Percentiles rank a stretch among this genome's conserved stretches.
Evolutionary conservation across 2,797 vertebrate species (phyloP).

Genomic region (Pseudocheirus occidentalis): DNA sequence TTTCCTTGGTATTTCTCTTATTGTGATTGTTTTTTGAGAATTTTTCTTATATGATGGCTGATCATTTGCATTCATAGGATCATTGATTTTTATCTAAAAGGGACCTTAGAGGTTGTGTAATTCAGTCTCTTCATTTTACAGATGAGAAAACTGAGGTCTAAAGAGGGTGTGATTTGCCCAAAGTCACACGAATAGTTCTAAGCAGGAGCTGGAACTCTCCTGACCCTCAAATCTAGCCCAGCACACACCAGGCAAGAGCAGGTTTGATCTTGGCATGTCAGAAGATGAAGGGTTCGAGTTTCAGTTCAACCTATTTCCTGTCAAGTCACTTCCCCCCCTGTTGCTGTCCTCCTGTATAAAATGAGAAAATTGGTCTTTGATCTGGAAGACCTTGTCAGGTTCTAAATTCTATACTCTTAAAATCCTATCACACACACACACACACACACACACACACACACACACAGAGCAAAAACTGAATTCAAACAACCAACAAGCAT

Average conservation of each 20-base stretch:
- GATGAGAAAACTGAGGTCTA: neutral
- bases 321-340: neutral
- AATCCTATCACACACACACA: neutral
- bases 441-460: neutral
- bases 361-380: neutral
- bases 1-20: neutral
- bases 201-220: neutral
- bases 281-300: neutral
- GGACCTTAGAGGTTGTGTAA: neutral
- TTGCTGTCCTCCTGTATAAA: neutral
- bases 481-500: neutral
- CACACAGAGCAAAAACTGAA: neutral
- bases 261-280: neutral
- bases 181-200: neutral
- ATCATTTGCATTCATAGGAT: neutral
- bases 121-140: neutral
- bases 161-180: neutral
- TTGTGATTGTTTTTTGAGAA: neutral
- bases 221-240: neutral
- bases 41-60: neutral
- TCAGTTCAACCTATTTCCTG: neutral
- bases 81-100: neutral
- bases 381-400: neutral
- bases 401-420: neutral
- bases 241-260: neutral